Evolutionary conservation across 2,113 vertebrate species (phyloP).

Genomic region (human (Homo sapiens)): GRCh38 chr5:107309001-107309500

Average conservation of each 20-base stretch:
- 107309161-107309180: not conserved
- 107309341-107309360: not conserved
- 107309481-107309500: not conserved
- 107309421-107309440: not conserved
- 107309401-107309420: not conserved
- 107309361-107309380: not conserved
- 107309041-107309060: not conserved
- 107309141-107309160: not conserved
- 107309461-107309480: not conserved
- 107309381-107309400: not conserved
- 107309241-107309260: not conserved
- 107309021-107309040: not conserved
- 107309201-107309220: not conserved
- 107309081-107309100: not conserved
- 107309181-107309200: not conserved
- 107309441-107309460: not conserved
- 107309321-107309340: not conserved
- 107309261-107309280: not conserved
- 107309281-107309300: not conserved
- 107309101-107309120: not conserved
- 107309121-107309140: constrained; percentile 17
- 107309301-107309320: not conserved
- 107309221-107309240: not conserved
- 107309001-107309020: constrained; percentile 5
- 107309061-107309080: constrained; percentile 23